Evolutionary conservation across 2,113 vertebrate species (phyloP).

Genomic region (Nestor notabilis): DNA sequence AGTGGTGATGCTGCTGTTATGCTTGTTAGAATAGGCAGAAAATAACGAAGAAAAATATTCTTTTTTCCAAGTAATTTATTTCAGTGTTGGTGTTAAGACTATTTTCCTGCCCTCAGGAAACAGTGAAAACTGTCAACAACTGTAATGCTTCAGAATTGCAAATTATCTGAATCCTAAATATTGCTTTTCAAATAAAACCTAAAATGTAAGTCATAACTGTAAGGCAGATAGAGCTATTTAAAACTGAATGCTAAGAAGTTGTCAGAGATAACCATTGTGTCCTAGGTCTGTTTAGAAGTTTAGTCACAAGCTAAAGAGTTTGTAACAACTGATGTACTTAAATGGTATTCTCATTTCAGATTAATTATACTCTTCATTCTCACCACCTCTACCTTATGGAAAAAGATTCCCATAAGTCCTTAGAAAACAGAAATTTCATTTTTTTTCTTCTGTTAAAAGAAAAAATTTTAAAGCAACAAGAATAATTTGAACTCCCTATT

Average conservation of each 20-base stretch:
- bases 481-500: background rate
- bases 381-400: background rate
- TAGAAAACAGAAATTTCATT: background rate
- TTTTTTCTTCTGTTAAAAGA: background rate
- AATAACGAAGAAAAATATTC: background rate
- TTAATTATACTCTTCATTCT: background rate
- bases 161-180: background rate
- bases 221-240: background rate
- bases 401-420: background rate
- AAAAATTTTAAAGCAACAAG: background rate
- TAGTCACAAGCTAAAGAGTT: background rate
- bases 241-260: background rate
- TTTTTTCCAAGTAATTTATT: background rate
- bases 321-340: background rate
- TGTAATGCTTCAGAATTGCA: background rate
- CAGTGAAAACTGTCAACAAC: background rate
- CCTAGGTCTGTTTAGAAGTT: background rate
- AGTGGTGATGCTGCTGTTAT: background rate
- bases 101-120: background rate
- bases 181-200: conserved; percentile 11
- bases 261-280: background rate
- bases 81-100: background rate
- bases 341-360: background rate
- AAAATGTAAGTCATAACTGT: background rate
- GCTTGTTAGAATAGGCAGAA: background rate